phyloP scores from a whole-genome alignment of 2,888 invertebrate genomes.

The Philopedon plagiatum region DNA sequence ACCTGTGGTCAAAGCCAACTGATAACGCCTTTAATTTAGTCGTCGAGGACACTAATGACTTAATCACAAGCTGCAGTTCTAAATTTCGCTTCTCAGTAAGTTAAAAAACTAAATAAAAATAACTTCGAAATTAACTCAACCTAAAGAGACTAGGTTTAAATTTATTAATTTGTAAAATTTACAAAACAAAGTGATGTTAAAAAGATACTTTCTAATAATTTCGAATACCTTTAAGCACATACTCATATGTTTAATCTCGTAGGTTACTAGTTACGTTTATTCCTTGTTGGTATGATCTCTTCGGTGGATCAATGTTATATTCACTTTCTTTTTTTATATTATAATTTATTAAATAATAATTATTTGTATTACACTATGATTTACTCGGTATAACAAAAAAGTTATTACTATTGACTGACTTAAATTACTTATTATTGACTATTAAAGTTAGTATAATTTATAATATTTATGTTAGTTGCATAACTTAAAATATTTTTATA shows the following conservation, averaged over 20 bases:
- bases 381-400: conserved; percentile 24
- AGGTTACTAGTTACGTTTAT: conserved; percentile 10
- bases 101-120: neutral
- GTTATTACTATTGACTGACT: conserved; percentile 38
- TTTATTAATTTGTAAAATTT: neutral
- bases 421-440: conserved; percentile 20
- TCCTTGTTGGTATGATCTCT: conserved; percentile 22
- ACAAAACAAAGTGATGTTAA: neutral
- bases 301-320: conserved; percentile 16
- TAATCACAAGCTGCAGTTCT: too few relatives aligned
- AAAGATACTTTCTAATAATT: neutral
- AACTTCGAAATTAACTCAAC: neutral
- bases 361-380: conserved; percentile 27
- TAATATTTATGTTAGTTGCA: conserved; percentile 25
- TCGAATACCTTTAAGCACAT: neutral
- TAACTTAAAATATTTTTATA: conserved; percentile 22
- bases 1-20: too few relatives aligned
- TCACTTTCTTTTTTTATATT: conserved; percentile 9
- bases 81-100: too few relatives aligned
- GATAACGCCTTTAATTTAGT: too few relatives aligned
- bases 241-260: neutral
- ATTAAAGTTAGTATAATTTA: conserved; percentile 30
- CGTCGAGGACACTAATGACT: too few relatives aligned
- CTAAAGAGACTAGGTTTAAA: neutral
- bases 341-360: conserved; percentile 11